phyloP scores from a whole-genome alignment of 2,797 vertebrate species.

The Leptodactylus fallax region DNA sequence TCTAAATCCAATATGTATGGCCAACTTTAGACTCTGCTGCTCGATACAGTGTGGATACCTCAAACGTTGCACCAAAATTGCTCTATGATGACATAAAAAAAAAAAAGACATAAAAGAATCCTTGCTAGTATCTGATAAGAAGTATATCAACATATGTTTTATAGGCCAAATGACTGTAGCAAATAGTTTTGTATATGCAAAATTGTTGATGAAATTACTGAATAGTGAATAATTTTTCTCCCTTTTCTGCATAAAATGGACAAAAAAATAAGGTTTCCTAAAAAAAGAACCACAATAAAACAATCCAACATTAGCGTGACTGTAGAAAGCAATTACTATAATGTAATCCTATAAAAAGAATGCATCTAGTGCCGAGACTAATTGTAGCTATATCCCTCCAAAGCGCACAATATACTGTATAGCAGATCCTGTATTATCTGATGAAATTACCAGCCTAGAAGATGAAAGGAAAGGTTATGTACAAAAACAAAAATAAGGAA shows the following conservation, averaged over 20 bases:
- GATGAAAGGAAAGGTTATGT: neutral
- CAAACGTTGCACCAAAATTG: neutral
- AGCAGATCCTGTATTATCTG: too few species aligned
- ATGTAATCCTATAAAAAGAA: conserved; percentile 18
- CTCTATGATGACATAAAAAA: neutral
- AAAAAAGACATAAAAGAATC: neutral
- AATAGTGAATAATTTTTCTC: conserved; percentile 5
- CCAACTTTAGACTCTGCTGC: too few species aligned
- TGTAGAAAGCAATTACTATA: neutral
- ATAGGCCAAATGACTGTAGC: neutral
- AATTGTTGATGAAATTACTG: neutral
- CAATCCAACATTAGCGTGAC: neutral
- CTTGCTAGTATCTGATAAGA: neutral
- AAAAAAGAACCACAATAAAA: neutral
- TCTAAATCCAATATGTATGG: too few species aligned
- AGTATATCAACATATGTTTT: neutral
- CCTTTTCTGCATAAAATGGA: neutral
- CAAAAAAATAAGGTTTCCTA: neutral
- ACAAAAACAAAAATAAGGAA: too few species aligned
- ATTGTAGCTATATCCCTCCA: neutral
- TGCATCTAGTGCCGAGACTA: neutral
- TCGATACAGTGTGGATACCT: neutral
- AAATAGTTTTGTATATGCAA: neutral
- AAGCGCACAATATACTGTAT: neutral
- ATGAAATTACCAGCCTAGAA: neutral